Evolutionary conservation across 2,888 invertebrate species (phyloP).

Genomic region (Serripes groenlandicus): DNA sequence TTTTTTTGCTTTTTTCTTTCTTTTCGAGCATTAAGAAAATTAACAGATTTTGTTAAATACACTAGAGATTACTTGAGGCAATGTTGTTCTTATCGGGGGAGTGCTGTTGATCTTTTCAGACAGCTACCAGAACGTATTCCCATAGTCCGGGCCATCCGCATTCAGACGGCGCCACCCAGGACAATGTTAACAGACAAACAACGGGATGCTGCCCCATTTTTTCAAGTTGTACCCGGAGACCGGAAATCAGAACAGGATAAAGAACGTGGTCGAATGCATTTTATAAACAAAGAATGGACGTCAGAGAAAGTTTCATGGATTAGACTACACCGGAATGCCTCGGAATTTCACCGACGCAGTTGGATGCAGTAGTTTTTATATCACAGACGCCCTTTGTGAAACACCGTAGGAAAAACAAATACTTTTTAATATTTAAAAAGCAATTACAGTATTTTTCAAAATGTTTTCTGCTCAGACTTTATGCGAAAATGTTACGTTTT

Average conservation of each 20-base stretch:
- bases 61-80: too few relatives aligned
- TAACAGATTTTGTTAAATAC: too few relatives aligned
- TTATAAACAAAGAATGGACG: slow-evolving; percentile 26
- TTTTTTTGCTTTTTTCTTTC: too few relatives aligned
- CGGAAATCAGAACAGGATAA: slow-evolving; percentile 3
- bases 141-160: not conserved
- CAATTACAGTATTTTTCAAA: too few relatives aligned
- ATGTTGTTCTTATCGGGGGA: not conserved
- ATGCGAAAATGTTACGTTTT: too few relatives aligned
- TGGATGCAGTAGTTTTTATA: slow-evolving; percentile 37
- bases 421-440: too few relatives aligned
- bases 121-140: slow-evolving; percentile 21
- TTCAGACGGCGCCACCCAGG: slow-evolving; percentile 19
- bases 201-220: slow-evolving; percentile 2
- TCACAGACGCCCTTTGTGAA: too few relatives aligned
- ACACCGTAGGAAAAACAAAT: too few relatives aligned
- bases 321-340: slow-evolving; percentile 11
- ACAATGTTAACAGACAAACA: not conserved
- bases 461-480: too few relatives aligned
- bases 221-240: not conserved
- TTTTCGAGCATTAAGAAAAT: too few relatives aligned
- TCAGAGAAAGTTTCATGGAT: slow-evolving; percentile 31
- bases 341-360: slow-evolving; percentile 20
- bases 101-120: slow-evolving; percentile 4
- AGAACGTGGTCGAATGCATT: slow-evolving; percentile 23